These are phyloP conservation scores for Hippoglossus hippoglossus DNA, from an alignment of 2,797 vertebrate genomes.

Conservation along the genomic window DNA sequence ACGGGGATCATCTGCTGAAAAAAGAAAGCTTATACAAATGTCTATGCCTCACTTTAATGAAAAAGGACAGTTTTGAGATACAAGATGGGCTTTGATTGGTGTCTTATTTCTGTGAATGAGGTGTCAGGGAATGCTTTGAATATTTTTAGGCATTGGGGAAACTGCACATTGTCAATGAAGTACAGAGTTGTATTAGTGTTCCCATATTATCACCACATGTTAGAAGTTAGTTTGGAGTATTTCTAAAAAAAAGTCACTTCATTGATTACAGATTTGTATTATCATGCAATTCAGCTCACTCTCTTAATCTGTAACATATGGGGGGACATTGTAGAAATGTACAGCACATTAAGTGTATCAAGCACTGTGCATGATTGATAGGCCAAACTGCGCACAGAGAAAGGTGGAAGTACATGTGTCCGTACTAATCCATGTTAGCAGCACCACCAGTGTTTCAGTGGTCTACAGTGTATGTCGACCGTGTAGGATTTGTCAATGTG, in stretches of 20 bases:
- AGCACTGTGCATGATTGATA: conserved; percentile 32
- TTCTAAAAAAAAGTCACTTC: conserved; percentile 6
- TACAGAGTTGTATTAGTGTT: conserved; percentile 15
- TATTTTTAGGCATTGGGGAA: conserved; percentile 9
- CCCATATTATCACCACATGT: conserved; percentile 33
- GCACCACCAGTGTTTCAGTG: conserved; percentile 30
- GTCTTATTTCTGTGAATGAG: conserved; percentile 40
- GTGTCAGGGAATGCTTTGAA: conserved; percentile 33
- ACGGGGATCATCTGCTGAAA: conserved; percentile 28
- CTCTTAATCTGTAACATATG: not conserved
- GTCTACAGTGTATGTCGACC: conserved; percentile 35
- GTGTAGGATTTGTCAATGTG: conserved; percentile 60
- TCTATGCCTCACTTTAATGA: conserved; percentile 43
- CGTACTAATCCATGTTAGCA: conserved; percentile 56
- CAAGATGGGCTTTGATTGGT: conserved; percentile 57
- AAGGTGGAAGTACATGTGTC: conserved; percentile 48
- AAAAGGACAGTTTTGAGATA: conserved; percentile 47
- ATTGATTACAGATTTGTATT: conserved; percentile 1
- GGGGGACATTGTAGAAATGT: not conserved
- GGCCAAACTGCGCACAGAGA: conserved; percentile 23
- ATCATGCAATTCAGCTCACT: not conserved
- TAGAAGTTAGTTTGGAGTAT: not conserved
- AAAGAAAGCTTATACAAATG: conserved; percentile 26
- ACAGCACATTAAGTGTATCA: not conserved
- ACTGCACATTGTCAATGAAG: conserved; percentile 12